Evolutionary conservation across 2,113 vertebrate genomes (phyloP).

Genomic region (Cheirogaleus medius): DNA sequence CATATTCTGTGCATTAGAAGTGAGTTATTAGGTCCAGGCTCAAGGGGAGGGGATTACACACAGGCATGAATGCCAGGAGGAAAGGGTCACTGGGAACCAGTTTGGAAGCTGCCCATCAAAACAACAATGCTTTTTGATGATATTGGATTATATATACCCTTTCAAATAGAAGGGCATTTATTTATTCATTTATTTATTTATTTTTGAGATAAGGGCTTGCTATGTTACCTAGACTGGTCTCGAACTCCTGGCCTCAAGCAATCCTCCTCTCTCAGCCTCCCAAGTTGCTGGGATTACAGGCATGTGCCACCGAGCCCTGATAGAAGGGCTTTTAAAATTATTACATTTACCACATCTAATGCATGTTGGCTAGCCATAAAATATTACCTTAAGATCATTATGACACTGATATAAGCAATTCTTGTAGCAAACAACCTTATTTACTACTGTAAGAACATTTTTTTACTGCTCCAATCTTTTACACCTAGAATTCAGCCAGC

Average conservation of each 20-base stretch:
- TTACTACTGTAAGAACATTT: not conserved
- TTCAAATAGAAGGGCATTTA: slow-evolving; percentile 19
- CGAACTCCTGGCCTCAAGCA: too few species aligned
- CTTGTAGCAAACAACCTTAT: not conserved
- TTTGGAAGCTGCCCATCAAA: not conserved
- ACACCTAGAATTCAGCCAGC: not conserved
- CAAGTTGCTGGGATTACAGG: too few species aligned
- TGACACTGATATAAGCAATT: not conserved
- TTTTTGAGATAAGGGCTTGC: too few species aligned
- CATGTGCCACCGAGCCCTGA: too few species aligned
- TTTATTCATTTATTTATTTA: too few species aligned
- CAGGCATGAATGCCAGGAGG: not conserved
- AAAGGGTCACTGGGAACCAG: not conserved
- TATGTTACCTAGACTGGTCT: too few species aligned
- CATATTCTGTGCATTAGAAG: not conserved
- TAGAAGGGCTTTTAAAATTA: slow-evolving; percentile 4
- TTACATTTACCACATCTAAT: not conserved
- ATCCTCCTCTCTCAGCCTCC: too few species aligned
- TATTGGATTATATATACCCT: not conserved
- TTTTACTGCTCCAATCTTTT: not conserved
- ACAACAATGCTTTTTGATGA: not conserved
- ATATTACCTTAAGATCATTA: not conserved
- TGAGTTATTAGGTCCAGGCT: not conserved
- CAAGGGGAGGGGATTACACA: not conserved
- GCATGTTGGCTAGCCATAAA: not conserved